These are phyloP conservation scores for Amblyteles armatorius DNA, from an alignment of 2,888 invertebrate genomes.

Conservation along the genomic window DNA sequence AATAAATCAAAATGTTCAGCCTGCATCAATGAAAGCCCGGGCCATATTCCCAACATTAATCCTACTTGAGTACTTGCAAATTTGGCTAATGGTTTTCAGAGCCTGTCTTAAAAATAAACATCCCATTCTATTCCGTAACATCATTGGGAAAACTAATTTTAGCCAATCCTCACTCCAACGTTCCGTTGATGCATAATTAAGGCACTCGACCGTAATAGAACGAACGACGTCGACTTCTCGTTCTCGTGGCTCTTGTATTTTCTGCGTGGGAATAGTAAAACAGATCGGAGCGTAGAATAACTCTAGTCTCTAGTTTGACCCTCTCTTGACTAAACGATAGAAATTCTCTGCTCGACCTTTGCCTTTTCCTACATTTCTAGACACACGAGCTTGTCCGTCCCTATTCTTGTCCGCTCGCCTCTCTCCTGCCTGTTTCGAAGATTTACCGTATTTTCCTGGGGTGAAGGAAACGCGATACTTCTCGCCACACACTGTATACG, in stretches of 20 bases:
- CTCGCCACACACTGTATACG: not conserved
- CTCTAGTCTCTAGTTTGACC: conserved; percentile 27
- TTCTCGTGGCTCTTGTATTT: conserved; percentile 23
- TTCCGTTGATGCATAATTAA: conserved; percentile 55
- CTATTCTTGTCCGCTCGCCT: conserved; percentile 34
- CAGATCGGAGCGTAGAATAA: not conserved
- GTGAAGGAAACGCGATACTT: conserved; percentile 59
- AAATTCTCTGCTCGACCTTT: conserved; percentile 59
- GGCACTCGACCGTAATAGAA: conserved; percentile 15
- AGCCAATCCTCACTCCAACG: conserved; percentile 27
- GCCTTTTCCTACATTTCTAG: conserved; percentile 48
- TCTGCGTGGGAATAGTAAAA: not conserved
- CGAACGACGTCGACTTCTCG: not conserved
- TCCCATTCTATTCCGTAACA: not conserved
- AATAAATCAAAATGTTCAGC: too few relatives aligned
- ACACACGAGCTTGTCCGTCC: conserved; percentile 32
- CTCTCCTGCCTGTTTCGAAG: conserved; percentile 10
- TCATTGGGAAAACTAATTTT: not conserved
- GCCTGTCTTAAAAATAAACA: not conserved
- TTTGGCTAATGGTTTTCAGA: too few relatives aligned
- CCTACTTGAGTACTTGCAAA: too few relatives aligned
- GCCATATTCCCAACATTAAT: too few relatives aligned
- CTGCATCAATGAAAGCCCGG: too few relatives aligned
- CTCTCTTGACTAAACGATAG: conserved; percentile 22
- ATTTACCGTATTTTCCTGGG: conserved; percentile 41